phyloP scores from a whole-genome alignment of 2,888 invertebrate species.

The Oscheius onirici region DNA sequence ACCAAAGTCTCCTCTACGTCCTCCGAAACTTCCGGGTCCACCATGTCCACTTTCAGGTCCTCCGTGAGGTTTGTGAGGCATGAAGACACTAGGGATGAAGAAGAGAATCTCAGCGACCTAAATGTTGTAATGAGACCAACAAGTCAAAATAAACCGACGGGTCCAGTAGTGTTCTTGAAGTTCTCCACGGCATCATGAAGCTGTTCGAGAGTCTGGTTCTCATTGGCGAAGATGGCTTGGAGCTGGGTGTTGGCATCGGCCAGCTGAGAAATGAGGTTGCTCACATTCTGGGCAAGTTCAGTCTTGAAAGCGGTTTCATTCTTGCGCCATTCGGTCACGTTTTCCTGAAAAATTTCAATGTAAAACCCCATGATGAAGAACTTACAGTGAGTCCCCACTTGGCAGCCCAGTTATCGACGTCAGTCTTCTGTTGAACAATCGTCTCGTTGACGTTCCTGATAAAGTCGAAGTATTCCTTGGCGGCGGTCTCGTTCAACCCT shows the following conservation, averaged over 20 bases:
- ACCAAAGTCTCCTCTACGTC: slow-evolving; percentile 11
- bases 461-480: slow-evolving; percentile 43
- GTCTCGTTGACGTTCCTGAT: slow-evolving; percentile 43
- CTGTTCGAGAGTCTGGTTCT: slow-evolving; percentile 34
- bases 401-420: slow-evolving; percentile 42
- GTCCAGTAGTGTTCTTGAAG: slow-evolving; percentile 35
- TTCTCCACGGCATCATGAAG: slow-evolving; percentile 34
- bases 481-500: slow-evolving; percentile 40
- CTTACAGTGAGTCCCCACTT: slow-evolving; percentile 46
- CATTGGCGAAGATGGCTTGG: slow-evolving; percentile 36
- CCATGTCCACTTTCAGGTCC: slow-evolving; percentile 23
- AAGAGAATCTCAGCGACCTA: slow-evolving; percentile 39
- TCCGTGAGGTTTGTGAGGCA: neutral
- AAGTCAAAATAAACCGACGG: slow-evolving; percentile 8
- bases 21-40: slow-evolving; percentile 30
- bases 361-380: too few species aligned
- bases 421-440: slow-evolving; percentile 37
- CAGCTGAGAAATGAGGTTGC: slow-evolving; percentile 37
- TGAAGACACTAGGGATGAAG: slow-evolving; percentile 37
- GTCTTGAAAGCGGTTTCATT: slow-evolving; percentile 38
- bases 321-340: slow-evolving; percentile 40
- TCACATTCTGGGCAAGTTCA: slow-evolving; percentile 41
- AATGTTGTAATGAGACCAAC: neutral
- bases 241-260: slow-evolving; percentile 34
- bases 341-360: slow-evolving; percentile 34